Percentiles rank a stretch among this genome's conserved stretches.
Evolutionary conservation across 2,113 vertebrate species (phyloP).

Genomic region (Puma concolor): DNA sequence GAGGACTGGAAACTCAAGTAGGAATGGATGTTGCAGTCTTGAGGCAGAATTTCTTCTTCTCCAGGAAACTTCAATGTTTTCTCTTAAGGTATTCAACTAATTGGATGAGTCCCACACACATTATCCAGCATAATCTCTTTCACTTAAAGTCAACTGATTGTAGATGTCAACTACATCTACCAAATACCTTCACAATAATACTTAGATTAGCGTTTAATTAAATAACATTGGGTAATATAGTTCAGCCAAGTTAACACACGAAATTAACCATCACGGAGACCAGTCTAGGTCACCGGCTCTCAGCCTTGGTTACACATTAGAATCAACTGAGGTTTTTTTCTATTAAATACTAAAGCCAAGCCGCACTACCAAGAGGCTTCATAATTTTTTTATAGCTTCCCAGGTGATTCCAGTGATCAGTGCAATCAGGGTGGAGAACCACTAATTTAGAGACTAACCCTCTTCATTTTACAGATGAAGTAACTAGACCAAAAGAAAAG

Average conservation of each 20-base stretch:
- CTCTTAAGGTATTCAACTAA: slow-evolving; percentile 7
- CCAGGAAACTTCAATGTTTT: not conserved
- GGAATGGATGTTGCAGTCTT: not conserved
- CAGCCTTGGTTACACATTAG: not conserved
- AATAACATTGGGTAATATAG: not conserved
- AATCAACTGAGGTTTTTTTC: not conserved
- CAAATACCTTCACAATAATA: slow-evolving; percentile 4
- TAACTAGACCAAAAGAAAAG: slow-evolving; percentile 10
- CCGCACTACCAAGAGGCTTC: not conserved
- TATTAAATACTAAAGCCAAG: slow-evolving; percentile 18
- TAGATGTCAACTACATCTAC: slow-evolving; percentile 18
- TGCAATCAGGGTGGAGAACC: not conserved
- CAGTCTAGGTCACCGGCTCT: not conserved
- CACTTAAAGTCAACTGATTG: not conserved
- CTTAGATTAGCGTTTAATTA: not conserved
- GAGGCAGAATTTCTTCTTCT: slow-evolving; percentile 33
- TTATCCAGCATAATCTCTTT: not conserved
- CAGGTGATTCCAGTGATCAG: not conserved
- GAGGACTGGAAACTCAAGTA: not conserved
- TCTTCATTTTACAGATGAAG: slow-evolving; percentile 21
- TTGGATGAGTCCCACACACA: not conserved
- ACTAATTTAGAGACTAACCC: not conserved
- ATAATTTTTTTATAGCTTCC: slow-evolving; percentile 10
- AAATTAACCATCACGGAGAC: slow-evolving; percentile 7
- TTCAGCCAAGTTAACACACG: not conserved